Evolutionary conservation across 2,113 vertebrate species (phyloP).

Genomic region (Smithornis capensis): DNA sequence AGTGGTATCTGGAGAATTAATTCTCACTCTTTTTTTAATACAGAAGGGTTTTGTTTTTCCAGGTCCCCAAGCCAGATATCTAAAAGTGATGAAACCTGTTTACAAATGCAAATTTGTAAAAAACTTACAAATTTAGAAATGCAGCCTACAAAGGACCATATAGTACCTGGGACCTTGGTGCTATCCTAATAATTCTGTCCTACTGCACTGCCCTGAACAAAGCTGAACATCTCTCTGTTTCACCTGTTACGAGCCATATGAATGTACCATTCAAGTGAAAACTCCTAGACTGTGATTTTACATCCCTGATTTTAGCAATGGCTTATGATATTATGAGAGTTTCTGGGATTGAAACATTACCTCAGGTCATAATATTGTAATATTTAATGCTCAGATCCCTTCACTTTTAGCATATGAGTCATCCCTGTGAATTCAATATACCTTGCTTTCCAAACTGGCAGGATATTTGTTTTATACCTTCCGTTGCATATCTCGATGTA

Average conservation of each 20-base stretch:
- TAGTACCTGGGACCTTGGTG: not conserved
- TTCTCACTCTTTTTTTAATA: not conserved
- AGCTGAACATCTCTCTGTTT: not conserved
- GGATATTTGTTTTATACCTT: constrained; percentile 19
- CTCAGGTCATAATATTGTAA: not conserved
- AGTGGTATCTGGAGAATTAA: not conserved
- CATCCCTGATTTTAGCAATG: not conserved
- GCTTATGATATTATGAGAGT: not conserved
- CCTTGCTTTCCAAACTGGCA: not conserved
- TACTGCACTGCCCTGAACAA: not conserved
- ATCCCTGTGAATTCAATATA: not conserved
- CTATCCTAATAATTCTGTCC: not conserved
- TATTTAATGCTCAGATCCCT: not conserved
- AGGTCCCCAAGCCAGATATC: not conserved
- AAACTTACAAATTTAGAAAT: constrained; percentile 5
- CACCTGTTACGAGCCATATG: not conserved
- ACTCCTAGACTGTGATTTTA: not conserved
- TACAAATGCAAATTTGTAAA: no score
- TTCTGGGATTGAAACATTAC: not conserved
- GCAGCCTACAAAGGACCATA: not conserved
- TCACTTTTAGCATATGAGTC: not conserved
- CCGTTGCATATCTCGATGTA: not conserved
- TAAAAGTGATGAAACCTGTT: not conserved
- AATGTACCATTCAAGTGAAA: not conserved
- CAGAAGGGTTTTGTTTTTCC: not conserved